Base-by-base conservation (phyloP, 2,888 invertebrate genomes). In the Vesta saturnalis region DNA sequence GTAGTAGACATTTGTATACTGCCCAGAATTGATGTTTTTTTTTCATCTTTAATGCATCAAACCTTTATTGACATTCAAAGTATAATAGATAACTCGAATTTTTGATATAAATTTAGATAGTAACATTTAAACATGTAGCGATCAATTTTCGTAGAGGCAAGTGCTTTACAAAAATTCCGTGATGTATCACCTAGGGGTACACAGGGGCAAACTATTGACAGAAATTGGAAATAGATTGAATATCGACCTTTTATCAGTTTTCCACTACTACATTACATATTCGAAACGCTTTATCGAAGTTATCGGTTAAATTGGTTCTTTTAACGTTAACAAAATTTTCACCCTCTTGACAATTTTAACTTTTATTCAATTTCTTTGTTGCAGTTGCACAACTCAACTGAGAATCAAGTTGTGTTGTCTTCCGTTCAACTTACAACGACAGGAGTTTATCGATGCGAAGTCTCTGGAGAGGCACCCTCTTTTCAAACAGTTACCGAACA, bases 401-500 rank as follows among this genome's bases (percentile, higher is more conserved):
- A 90, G 78, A 88, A 86, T 74, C 86, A 88, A 74, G 91, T 92
- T 68, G 88, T 88, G 73, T 83, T 92, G 76, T 87, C 87, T 77
- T 86, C 87, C 73, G 90, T 92, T 77, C 89, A 90, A 80, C 85
- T 91, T 67, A 85, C 88, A 74, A 88, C 90, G 71, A 86, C 89
- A 52, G 91, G 91, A 59, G 83, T 88, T 69, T 91, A 90, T 83
- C 86, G 90, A 71, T 91, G 91, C 80, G 91, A 91, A 80, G 90
- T 91, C 73, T 90, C 90, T 64, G 91, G 89, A 46, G 91, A 91
- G 80, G 90, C 91, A 55, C 91, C 91, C 55, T 88, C 87, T 72
- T 91, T 91, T 81, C 88, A 90, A 81, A 91, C 91, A 62, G 90
- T 91, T 74, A 88, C 88, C 54, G 89, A 90, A 78, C 88, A 88